A percentile compares a stretch with the other conserved stretches of the same genome.
Conservation (phyloP, 2,797 vertebrate genomes). For the Anisognathus igniventris region DNA sequence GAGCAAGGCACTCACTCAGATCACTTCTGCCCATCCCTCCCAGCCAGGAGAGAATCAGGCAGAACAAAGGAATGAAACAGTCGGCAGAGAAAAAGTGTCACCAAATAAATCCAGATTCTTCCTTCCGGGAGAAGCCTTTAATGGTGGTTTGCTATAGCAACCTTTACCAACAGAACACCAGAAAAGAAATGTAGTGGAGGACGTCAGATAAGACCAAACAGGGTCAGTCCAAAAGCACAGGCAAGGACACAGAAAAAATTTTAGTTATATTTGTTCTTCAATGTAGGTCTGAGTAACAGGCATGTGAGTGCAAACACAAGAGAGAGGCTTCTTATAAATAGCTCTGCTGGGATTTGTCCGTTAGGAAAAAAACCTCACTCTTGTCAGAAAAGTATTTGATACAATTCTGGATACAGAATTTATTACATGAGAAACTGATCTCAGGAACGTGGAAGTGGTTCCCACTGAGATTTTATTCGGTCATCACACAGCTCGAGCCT, state of each 20-base stretch:
- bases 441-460: conserved; percentile 55
- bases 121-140: neutral
- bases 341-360: conserved; percentile 33
- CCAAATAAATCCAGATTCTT: neutral
- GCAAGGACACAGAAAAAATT: neutral
- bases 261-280: conserved; percentile 27
- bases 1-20: neutral
- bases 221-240: neutral
- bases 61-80: neutral
- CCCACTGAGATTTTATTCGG: conserved; percentile 61
- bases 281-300: conserved; percentile 37
- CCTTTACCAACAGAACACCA: neutral
- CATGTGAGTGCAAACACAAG: conserved; percentile 21
- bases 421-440: conserved; percentile 67
- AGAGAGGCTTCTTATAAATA: conserved; percentile 48
- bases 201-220: neutral
- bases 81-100: neutral
- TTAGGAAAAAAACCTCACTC: conserved; percentile 23
- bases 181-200: neutral
- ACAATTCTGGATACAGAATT: conserved; percentile 61
- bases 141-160: neutral
- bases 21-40: neutral
- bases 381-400: conserved; percentile 62
- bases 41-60: neutral
- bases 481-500: conserved; percentile 43